Evolutionary conservation across 2,113 vertebrate genomes (phyloP).

Genomic region (Sinocyclocheilus grahami): DNA sequence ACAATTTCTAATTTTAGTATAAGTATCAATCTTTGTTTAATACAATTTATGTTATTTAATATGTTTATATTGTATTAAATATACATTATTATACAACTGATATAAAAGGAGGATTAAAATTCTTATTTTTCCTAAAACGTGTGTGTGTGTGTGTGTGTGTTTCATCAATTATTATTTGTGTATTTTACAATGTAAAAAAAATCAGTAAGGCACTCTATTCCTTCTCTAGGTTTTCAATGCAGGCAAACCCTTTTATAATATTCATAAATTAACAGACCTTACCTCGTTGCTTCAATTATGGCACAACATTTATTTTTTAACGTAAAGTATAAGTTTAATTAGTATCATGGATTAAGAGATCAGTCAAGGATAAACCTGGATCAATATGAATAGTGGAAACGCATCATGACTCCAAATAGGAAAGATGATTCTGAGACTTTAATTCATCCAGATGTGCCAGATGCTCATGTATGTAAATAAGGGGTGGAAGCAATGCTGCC

Average conservation of each 20-base stretch:
- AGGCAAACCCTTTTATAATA: too few relatives aligned
- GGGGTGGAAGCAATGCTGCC: background rate
- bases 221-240: background rate
- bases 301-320: background rate
- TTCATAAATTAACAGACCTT: background rate
- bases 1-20: too few relatives aligned
- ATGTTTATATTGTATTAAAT: too few relatives aligned
- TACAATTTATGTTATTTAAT: too few relatives aligned
- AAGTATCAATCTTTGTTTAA: too few relatives aligned
- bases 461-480: slow-evolving; percentile 32
- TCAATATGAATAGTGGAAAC: background rate
- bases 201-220: background rate
- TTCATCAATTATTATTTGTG: too few relatives aligned
- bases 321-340: background rate
- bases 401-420: slow-evolving; percentile 5
- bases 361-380: background rate
- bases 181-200: too few relatives aligned
- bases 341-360: background rate
- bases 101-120: too few relatives aligned
- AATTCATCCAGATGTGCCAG: slow-evolving; percentile 38
- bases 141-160: too few relatives aligned
- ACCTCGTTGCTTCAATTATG: background rate
- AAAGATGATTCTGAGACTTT: slow-evolving; percentile 21
- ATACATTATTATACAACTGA: too few relatives aligned
- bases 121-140: too few relatives aligned